A percentile compares a stretch with the other conserved stretches of the same genome.
phyloP scores from a whole-genome alignment of 2,113 vertebrate species.

The Mola mola region DNA sequence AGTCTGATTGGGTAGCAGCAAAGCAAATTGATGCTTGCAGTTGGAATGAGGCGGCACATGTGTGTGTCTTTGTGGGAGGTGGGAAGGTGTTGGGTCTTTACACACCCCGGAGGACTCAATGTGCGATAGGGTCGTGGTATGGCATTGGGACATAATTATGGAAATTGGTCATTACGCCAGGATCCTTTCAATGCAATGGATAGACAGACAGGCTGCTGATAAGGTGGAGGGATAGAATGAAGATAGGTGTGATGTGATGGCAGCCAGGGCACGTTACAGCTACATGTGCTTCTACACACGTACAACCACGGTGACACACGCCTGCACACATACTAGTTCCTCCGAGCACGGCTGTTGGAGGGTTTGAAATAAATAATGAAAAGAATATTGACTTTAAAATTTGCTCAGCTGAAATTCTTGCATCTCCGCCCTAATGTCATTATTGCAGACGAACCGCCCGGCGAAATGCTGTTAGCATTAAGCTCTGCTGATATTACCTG shows the following conservation, averaged over 20 bases:
- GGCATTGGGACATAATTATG: slow-evolving; percentile 45
- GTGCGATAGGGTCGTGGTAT: background rate
- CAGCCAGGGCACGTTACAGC: slow-evolving; percentile 8
- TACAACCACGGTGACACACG: slow-evolving; percentile 11
- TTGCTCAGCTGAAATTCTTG: slow-evolving; percentile 48
- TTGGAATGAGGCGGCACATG: slow-evolving; percentile 11
- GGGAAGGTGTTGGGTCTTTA: slow-evolving; percentile 8
- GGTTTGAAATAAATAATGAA: slow-evolving; percentile 62
- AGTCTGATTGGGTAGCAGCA: slow-evolving; percentile 47
- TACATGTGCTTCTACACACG: slow-evolving; percentile 14
- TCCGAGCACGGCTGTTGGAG: slow-evolving; percentile 23
- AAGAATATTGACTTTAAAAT: slow-evolving; percentile 72
- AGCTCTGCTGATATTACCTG: slow-evolving; percentile 51
- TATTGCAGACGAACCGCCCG: slow-evolving; percentile 45
- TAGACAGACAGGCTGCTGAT: slow-evolving; percentile 34
- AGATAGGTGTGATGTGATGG: slow-evolving; percentile 31
- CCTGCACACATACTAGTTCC: slow-evolving; percentile 38
- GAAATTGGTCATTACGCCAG: slow-evolving; percentile 19
- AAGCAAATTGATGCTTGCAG: slow-evolving; percentile 61
- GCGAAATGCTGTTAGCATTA: slow-evolving; percentile 57
- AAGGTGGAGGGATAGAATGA: slow-evolving; percentile 34
- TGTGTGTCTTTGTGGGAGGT: background rate
- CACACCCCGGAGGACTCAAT: slow-evolving; percentile 9
- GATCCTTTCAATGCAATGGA: slow-evolving; percentile 4
- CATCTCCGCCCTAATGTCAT: slow-evolving; percentile 60